Conservation (phyloP, 2,888 invertebrate species). For the Heliconius hortense region DNA sequence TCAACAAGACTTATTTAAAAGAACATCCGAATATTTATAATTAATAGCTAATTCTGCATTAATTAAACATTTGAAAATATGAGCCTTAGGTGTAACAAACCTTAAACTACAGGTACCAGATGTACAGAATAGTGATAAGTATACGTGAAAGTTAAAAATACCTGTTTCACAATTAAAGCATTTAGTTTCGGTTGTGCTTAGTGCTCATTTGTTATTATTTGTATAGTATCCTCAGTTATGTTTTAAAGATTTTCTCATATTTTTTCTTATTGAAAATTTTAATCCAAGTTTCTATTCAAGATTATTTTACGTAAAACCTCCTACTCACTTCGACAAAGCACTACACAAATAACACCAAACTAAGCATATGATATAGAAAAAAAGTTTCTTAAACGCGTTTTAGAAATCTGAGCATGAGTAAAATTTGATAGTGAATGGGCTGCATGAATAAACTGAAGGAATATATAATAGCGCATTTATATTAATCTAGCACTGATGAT, state of each 20-base stretch:
- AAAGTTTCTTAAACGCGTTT: background rate
- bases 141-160: slow-evolving; percentile 76
- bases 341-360: slow-evolving; percentile 30
- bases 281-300: background rate
- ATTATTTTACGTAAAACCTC: slow-evolving; percentile 1
- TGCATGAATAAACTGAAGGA: slow-evolving; percentile 4
- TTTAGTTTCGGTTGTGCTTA: slow-evolving; percentile 74
- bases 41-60: slow-evolving; percentile 21
- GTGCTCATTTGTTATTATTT: slow-evolving; percentile 48
- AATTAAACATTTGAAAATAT: slow-evolving; percentile 10
- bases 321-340: slow-evolving; percentile 7
- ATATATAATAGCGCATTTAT: slow-evolving; percentile 22
- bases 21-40: slow-evolving; percentile 2
- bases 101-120: slow-evolving; percentile 60
- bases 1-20: background rate
- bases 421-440: slow-evolving; percentile 9
- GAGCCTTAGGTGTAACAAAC: slow-evolving; percentile 43
- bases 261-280: background rate
- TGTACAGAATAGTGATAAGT: slow-evolving; percentile 60
- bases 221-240: slow-evolving; percentile 40
- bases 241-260: slow-evolving; percentile 40
- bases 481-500: slow-evolving; percentile 30
- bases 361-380: slow-evolving; percentile 26
- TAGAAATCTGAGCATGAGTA: background rate
- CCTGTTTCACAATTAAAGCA: slow-evolving; percentile 80